These are phyloP conservation scores for Drosophila pruinosa DNA, from an alignment of 1,140 invertebrate species.

Conservation along the genomic window DNA sequence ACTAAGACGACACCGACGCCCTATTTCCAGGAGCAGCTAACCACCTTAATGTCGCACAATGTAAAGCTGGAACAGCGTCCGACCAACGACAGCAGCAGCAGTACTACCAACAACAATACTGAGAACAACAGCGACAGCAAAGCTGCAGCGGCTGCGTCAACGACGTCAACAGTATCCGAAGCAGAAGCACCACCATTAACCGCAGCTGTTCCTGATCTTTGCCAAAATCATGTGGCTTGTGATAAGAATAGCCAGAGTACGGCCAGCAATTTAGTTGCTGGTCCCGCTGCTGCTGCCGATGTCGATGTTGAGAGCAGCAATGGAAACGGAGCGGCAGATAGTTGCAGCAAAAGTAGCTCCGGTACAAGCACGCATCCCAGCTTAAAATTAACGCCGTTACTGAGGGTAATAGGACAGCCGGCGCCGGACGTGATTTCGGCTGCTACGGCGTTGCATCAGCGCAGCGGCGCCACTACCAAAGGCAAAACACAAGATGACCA, in stretches of 20 bases:
- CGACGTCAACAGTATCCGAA: neutral
- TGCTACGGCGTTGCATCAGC: constrained; percentile 20
- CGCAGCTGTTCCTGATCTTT: neutral
- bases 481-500: constrained; percentile 74
- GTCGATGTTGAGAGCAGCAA: neutral
- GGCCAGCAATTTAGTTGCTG: constrained; percentile 1
- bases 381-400: constrained; percentile 33
- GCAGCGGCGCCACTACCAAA: constrained; percentile 56
- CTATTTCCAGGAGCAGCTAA: constrained; percentile 54
- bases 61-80: constrained; percentile 40
- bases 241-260: constrained; percentile 2
- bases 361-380: constrained; percentile 12
- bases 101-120: neutral
- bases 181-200: neutral
- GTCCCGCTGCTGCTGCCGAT: neutral
- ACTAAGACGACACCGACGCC: constrained; percentile 77
- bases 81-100: constrained; percentile 10
- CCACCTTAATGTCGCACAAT: constrained; percentile 58
- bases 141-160: neutral
- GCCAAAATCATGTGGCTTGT: constrained; percentile 43
- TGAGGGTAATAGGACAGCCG: constrained; percentile 15
- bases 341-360: neutral
- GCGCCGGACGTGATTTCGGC: constrained; percentile 23
- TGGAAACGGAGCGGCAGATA: neutral
- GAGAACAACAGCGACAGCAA: neutral